Conservation (phyloP, 2,797 vertebrate genomes). For the Melanitta fusca region DNA sequence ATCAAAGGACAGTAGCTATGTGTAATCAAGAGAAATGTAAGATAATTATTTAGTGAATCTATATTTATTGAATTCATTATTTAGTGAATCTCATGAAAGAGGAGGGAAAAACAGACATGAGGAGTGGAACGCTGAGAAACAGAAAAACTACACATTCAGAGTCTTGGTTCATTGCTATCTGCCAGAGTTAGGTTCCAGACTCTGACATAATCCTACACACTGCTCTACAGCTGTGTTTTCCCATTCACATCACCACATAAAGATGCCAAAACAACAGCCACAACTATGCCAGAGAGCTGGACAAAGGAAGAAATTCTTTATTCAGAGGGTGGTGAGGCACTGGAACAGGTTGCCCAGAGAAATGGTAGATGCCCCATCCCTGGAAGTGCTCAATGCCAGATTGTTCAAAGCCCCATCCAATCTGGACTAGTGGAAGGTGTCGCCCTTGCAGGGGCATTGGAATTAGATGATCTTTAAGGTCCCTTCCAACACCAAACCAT, state of each 20-base stretch:
- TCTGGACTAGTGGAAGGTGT: too few species aligned
- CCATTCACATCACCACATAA: not conserved
- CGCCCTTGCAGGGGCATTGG: too few species aligned
- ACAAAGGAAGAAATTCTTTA: not conserved
- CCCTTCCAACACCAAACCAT: too few species aligned
- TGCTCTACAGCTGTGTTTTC: not conserved
- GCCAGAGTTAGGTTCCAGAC: not conserved
- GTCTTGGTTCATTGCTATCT: not conserved
- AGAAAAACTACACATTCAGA: not conserved
- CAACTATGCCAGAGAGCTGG: not conserved
- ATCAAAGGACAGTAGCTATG: not conserved
- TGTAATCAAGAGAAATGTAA: not conserved
- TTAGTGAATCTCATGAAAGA: not conserved
- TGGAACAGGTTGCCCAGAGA: too few species aligned
- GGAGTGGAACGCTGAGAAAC: not conserved
- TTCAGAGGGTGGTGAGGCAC: too few species aligned
- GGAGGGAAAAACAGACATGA: accelerated
- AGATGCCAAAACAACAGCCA: not conserved
- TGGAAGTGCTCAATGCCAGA: too few species aligned
- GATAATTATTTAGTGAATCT: not conserved
- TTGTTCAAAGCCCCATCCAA: too few species aligned
- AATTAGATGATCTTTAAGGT: too few species aligned
- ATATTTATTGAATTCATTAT: not conserved
- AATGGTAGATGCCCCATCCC: too few species aligned
- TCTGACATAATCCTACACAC: too few species aligned